Evolutionary conservation across 23 tunicate genomes (phyloP).

Genomic region (Botrylloides violaceus): DNA sequence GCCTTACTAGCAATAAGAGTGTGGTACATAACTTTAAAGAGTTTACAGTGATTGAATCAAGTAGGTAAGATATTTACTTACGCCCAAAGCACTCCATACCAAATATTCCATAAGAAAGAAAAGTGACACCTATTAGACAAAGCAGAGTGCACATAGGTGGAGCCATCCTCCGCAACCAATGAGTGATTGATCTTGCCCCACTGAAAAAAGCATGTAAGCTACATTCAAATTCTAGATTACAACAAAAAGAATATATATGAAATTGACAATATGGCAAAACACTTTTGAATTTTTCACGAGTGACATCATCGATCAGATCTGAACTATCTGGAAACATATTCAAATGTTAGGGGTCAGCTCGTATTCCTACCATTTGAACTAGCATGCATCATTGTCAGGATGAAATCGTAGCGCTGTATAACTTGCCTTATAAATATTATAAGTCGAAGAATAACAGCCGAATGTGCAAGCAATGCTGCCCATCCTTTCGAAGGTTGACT

Average conservation of each 20-base stretch:
- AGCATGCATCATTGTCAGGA: no score
- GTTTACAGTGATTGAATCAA: neutral
- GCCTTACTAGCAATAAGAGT: no score
- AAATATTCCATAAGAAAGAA: conserved; percentile 57
- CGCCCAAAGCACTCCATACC: conserved; percentile 91
- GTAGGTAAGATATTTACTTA: conserved; percentile 9
- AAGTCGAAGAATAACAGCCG: conserved; percentile 47
- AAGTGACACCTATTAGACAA: conserved; percentile 38
- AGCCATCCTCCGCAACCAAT: conserved; percentile 65
- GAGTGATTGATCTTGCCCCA: conserved; percentile 48
- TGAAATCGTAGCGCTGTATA: no score
- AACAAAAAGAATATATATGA: no score
- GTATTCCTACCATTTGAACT: no score
- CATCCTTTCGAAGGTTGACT: conserved; percentile 45
- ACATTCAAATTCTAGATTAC: no score
- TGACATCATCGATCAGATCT: no score
- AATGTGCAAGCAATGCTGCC: conserved; percentile 40
- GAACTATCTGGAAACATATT: no score
- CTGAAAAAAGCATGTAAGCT: no score
- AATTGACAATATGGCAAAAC: no score
- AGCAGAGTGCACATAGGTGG: conserved; percentile 68
- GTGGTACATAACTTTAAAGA: neutral
- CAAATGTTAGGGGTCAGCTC: no score
- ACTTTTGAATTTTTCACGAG: no score
- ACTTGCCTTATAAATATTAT: conserved; percentile 45